Evolutionary conservation across 2,888 invertebrate species (phyloP).

Genomic region (Andrena hattorfiana): DNA sequence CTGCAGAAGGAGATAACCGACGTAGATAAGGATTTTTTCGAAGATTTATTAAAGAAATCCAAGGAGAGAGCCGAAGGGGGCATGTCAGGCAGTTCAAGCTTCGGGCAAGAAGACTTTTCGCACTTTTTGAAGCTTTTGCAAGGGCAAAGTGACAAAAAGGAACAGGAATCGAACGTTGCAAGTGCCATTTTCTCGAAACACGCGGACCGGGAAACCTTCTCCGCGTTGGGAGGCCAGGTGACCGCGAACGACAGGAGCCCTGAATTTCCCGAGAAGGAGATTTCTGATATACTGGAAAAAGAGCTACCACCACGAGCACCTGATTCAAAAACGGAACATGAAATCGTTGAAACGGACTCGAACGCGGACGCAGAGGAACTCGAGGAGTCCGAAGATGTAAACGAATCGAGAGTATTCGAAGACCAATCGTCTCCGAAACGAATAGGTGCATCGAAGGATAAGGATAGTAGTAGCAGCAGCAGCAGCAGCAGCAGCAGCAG

Average conservation of each 20-base stretch:
- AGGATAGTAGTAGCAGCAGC: not conserved
- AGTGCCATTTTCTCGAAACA: slow-evolving; percentile 71
- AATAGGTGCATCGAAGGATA: slow-evolving; percentile 54
- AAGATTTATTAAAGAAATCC: slow-evolving; percentile 77
- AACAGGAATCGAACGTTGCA: slow-evolving; percentile 50
- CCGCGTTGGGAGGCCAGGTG: slow-evolving; percentile 27
- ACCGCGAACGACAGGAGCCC: slow-evolving; percentile 74
- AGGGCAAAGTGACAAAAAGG: slow-evolving; percentile 75
- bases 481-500: slow-evolving; percentile 19
- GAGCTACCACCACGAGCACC: slow-evolving; percentile 67
- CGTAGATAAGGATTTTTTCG: slow-evolving; percentile 83
- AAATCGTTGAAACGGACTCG: slow-evolving; percentile 73
- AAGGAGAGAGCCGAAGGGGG: slow-evolving; percentile 79
- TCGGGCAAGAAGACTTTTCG: slow-evolving; percentile 82
- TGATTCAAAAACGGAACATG: slow-evolving; percentile 57
- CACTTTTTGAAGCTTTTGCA: slow-evolving; percentile 81
- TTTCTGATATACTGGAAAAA: slow-evolving; percentile 79
- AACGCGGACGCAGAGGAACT: slow-evolving; percentile 54
- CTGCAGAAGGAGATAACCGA: slow-evolving; percentile 82
- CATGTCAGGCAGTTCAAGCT: slow-evolving; percentile 81
- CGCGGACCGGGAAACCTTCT: slow-evolving; percentile 59
- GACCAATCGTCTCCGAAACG: slow-evolving; percentile 58
- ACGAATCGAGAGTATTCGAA: slow-evolving; percentile 62
- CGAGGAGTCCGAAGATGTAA: slow-evolving; percentile 42
- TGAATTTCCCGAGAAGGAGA: slow-evolving; percentile 83